A percentile compares a stretch with the other conserved stretches of the same genome.
Conservation (phyloP, 2,888 invertebrate genomes). For the Drosophila histrio region DNA sequence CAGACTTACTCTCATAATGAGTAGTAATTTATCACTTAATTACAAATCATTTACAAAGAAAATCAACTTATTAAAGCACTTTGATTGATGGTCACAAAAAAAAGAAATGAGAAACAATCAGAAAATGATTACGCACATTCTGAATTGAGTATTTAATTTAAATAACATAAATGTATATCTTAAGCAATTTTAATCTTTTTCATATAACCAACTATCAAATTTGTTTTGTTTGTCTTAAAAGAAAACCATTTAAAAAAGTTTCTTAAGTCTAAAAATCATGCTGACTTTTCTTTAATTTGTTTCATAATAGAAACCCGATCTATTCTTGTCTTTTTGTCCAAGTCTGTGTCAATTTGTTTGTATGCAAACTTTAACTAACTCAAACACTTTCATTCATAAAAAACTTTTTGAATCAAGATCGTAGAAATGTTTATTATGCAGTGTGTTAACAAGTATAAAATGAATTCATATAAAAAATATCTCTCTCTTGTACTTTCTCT, state of each 20-base stretch:
- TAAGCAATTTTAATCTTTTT: background rate
- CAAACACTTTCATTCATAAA: slow-evolving; percentile 26
- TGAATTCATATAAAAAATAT: slow-evolving; percentile 35
- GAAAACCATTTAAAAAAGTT: background rate
- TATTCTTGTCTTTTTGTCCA: background rate
- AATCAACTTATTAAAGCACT: slow-evolving; percentile 1
- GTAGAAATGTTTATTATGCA: slow-evolving; percentile 31
- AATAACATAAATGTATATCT: background rate
- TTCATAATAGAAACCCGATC: background rate
- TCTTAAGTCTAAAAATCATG: background rate
- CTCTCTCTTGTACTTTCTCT: background rate
- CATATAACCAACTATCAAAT: background rate
- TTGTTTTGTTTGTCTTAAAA: background rate
- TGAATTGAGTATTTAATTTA: background rate
- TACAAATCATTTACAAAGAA: background rate
- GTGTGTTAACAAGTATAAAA: slow-evolving; percentile 31
- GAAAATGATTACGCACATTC: background rate
- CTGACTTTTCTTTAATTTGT: background rate
- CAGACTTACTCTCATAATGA: background rate
- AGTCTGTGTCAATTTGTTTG: slow-evolving; percentile 3
- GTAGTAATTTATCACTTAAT: slow-evolving; percentile 20
- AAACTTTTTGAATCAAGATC: slow-evolving; percentile 58
- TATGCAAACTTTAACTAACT: slow-evolving; percentile 9
- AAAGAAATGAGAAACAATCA: background rate
- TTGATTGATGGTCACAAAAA: background rate